These are phyloP conservation scores for Kryptopterus vitreolus DNA, from an alignment of 2,797 vertebrate species.

Conservation along the genomic window DNA sequence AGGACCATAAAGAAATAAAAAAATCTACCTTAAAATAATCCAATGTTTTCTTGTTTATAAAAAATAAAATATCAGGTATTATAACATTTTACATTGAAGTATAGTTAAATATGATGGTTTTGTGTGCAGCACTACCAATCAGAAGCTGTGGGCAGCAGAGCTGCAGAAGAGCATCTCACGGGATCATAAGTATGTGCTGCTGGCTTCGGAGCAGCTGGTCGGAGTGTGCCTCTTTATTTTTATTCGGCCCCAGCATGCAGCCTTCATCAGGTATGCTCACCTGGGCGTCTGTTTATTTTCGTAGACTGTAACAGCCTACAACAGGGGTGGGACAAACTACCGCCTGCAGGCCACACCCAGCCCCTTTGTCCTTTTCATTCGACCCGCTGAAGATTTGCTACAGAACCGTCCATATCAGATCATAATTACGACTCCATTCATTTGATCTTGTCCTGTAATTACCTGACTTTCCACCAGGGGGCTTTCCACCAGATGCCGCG, in stretches of 20 bases:
- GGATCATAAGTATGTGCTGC: constrained; percentile 93
- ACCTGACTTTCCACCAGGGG: no score
- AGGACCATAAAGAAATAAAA: background rate
- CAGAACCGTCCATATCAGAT: no score
- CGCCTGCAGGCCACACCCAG: no score
- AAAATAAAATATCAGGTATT: background rate
- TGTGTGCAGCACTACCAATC: constrained; percentile 90
- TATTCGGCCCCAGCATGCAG: constrained; percentile 94
- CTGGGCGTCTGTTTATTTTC: constrained; percentile 36
- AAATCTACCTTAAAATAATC: background rate
- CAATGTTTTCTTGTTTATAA: background rate
- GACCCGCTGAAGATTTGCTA: no score
- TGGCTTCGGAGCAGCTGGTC: constrained; percentile 96
- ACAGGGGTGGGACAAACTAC: no score
- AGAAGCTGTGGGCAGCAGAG: constrained; percentile 98
- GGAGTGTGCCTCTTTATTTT: constrained; percentile 97
- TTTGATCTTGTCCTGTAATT: no score
- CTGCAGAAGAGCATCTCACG: constrained; percentile 97
- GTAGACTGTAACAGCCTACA: background rate
- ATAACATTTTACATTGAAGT: background rate
- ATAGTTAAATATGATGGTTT: background rate
- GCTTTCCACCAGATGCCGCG: no score
- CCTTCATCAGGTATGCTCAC: constrained; percentile 84
- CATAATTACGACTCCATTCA: no score
- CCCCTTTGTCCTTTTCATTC: no score